Evolutionary conservation across 2,888 invertebrate species (phyloP).

Genomic region (Cylindroiulus punctatus): DNA sequence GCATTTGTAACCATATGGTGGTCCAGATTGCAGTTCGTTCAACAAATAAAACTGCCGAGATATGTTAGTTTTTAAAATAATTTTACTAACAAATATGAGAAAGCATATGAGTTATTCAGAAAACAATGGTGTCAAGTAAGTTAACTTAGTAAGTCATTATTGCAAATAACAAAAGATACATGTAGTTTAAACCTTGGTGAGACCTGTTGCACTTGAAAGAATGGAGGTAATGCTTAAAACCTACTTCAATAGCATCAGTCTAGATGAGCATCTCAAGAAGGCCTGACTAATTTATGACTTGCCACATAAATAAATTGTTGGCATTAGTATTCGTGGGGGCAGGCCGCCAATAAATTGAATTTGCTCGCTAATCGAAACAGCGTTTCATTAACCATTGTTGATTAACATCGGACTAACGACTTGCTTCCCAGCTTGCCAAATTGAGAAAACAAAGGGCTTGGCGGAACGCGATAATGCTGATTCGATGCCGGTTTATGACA

Average conservation of each 20-base stretch:
- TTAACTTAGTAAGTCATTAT: too few species aligned
- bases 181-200: background rate
- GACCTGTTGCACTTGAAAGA: background rate
- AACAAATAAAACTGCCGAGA: too few species aligned
- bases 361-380: constrained; percentile 39
- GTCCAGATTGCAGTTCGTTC: too few species aligned
- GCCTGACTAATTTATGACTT: background rate
- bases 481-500: background rate
- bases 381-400: constrained; percentile 45
- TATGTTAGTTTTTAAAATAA: too few species aligned
- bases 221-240: background rate
- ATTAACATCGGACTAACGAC: constrained; percentile 15
- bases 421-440: constrained; percentile 6
- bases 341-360: constrained; percentile 27
- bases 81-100: too few species aligned
- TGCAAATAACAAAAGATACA: background rate
- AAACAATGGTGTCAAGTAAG: too few species aligned
- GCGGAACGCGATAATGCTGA: constrained; percentile 13
- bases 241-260: background rate
- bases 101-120: too few species aligned
- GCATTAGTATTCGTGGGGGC: constrained; percentile 28
- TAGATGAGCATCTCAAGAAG: background rate
- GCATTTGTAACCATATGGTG: too few species aligned
- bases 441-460: constrained; percentile 25
- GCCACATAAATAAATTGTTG: constrained; percentile 40